phyloP scores from a whole-genome alignment of 2,797 vertebrate species.

The Pristis pectinata region DNA sequence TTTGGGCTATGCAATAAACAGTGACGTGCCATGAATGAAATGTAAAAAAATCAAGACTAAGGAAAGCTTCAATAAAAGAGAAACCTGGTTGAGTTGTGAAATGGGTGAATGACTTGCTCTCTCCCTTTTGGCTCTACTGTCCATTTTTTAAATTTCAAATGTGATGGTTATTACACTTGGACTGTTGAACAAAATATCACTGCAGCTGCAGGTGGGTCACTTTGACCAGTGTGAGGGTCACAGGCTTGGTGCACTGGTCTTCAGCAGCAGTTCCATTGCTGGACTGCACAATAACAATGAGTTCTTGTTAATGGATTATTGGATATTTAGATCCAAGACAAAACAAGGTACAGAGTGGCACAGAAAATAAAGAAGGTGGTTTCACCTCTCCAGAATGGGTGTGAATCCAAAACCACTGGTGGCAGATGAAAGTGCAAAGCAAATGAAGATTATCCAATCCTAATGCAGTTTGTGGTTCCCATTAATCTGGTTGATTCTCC shows the following conservation, averaged over 20 bases:
- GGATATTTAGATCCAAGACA: not conserved
- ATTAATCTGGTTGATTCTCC: too few relatives aligned
- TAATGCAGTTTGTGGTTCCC: too few relatives aligned
- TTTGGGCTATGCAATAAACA: too few relatives aligned
- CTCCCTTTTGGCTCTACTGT: not conserved
- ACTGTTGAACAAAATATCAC: not conserved
- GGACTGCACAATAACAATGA: not conserved
- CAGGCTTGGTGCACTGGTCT: not conserved
- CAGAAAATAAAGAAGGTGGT: not conserved
- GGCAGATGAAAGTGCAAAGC: too few relatives aligned
- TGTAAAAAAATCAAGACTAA: not conserved
- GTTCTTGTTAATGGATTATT: not conserved
- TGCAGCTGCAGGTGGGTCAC: conserved; percentile 13
- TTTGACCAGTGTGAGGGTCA: not conserved
- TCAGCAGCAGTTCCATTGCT: not conserved
- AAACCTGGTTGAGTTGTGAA: not conserved
- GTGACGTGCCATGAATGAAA: too few relatives aligned
- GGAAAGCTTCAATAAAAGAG: not conserved
- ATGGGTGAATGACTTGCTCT: not conserved
- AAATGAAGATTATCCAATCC: too few relatives aligned
- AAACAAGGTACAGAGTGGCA: not conserved
- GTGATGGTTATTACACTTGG: not conserved
- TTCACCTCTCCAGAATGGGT: not conserved
- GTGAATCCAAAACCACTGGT: not conserved
- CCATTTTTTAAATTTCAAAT: not conserved